Evolutionary conservation across 2,888 invertebrate species (phyloP), one percentile per base, ranked within the genome.

Genomic region (Drosophila leonis): DNA sequence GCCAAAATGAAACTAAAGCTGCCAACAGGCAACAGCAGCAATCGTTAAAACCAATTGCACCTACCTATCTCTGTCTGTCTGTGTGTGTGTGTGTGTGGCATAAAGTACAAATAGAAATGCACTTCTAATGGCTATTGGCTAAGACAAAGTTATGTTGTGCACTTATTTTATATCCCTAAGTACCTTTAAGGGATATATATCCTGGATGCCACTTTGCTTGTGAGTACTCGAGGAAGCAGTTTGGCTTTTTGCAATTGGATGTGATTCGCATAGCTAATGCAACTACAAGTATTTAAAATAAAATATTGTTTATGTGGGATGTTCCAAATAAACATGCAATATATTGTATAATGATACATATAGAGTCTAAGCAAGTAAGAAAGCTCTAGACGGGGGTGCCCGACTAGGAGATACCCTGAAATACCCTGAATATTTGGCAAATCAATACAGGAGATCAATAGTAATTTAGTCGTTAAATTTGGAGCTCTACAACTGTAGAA

Each of bases 131-230:
- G 71, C 69, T 76, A 87, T 78, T 87, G 73, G 72, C 74, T 66
- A 72, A 87, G 89, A 81, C 82, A 78, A 87, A 87, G 73, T 89
- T 83, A 81, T 89, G 78, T 66, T 59, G 20, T 72, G 74, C 80
- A 70, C 67, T 75, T 77, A 70, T 73, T 65, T 67, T 62, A 60
- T 41, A 75, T 20, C 63, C 29, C 42, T 27, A n/a, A 18, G n/a
- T 20, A 10, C 29, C 42, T 20, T 44, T 10, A 24, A 31, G 49
- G 39, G 49, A 29, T 42, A 42, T 18, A 29, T 52, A 15, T 27
- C 24, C 61, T 31, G n/a, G n/a, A 37, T 27, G 37, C 35, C 63
- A 48, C 41, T 55, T 51, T 24, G 51, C 20, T 9, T 41, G 18
- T 10, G 18, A 33, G 27, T 35, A 37, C 12, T 39, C 15, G 44